Conservation (phyloP, 2,797 vertebrate species). For the Benthosema pterotum region DNA sequence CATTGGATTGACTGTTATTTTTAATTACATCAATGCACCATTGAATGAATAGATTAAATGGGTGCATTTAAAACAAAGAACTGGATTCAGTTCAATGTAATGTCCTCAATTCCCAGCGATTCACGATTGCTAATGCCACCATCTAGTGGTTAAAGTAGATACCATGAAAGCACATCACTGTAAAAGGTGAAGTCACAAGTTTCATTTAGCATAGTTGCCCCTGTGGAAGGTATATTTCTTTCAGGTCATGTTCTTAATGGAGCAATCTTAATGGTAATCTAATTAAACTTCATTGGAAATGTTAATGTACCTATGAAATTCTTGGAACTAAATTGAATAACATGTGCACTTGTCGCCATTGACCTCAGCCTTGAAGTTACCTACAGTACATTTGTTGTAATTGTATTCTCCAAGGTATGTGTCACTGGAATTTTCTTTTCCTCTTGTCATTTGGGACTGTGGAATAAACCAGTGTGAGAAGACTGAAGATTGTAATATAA, state of each 20-base stretch:
- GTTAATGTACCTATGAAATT: constrained; percentile 3
- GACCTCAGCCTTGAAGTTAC: constrained; percentile 65
- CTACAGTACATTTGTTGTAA: constrained; percentile 29
- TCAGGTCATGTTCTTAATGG: constrained; percentile 16
- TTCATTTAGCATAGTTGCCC: constrained; percentile 11
- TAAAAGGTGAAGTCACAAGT: constrained; percentile 13
- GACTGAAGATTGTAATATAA: constrained; percentile 87
- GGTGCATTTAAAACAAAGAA: constrained; percentile 4
- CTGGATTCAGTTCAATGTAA: constrained; percentile 13
- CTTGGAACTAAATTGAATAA: constrained; percentile 29
- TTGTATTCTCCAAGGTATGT: constrained; percentile 57
- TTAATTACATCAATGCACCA: constrained; percentile 7
- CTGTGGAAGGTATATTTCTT: not conserved
- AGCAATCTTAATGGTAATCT: constrained; percentile 7
- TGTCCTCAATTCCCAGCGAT: constrained; percentile 32
- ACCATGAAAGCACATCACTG: constrained; percentile 40
- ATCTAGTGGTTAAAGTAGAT: constrained; percentile 58
- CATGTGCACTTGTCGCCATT: constrained; percentile 45
- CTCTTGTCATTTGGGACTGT: constrained; percentile 79
- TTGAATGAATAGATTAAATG: not conserved
- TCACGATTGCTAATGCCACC: constrained; percentile 37
- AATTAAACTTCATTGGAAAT: not conserved
- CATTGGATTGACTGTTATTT: constrained; percentile 7
- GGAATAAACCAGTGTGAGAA: constrained; percentile 80
- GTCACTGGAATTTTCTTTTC: constrained; percentile 75